Conservation (phyloP, 2,888 invertebrate genomes). For the Phaedon cochleariae region DNA sequence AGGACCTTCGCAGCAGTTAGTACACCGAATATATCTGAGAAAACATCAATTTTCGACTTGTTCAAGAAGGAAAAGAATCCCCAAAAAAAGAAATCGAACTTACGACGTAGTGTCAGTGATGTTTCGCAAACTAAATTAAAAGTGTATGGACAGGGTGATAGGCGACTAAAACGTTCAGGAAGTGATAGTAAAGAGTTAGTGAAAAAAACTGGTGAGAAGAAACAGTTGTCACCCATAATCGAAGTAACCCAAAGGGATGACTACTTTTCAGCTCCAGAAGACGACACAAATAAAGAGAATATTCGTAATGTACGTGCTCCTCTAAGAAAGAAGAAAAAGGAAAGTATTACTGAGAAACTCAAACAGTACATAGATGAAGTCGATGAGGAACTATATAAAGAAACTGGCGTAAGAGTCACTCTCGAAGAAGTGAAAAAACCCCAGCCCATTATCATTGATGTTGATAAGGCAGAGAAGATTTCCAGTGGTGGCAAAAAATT, state of each 20-base stretch:
- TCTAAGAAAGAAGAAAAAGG: slow-evolving; percentile 42
- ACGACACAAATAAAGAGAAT: slow-evolving; percentile 29
- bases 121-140: slow-evolving; percentile 69
- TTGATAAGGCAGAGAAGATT: slow-evolving; percentile 59
- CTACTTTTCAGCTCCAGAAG: slow-evolving; percentile 60
- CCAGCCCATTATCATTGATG: slow-evolving; percentile 59
- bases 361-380: slow-evolving; percentile 58
- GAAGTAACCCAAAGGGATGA: slow-evolving; percentile 78
- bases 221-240: slow-evolving; percentile 81
- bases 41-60: slow-evolving; percentile 73
- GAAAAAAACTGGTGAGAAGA: slow-evolving; percentile 66
- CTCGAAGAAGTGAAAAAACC: slow-evolving; percentile 41
- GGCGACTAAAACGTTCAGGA: slow-evolving; percentile 64
- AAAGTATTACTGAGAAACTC: slow-evolving; percentile 56
- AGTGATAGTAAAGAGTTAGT: slow-evolving; percentile 43
- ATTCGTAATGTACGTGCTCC: slow-evolving; percentile 39
- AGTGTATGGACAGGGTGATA: slow-evolving; percentile 34
- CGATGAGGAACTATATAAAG: slow-evolving; percentile 55
- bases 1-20: slow-evolving; percentile 63
- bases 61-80: slow-evolving; percentile 70
- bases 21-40: slow-evolving; percentile 59
- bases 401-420: slow-evolving; percentile 51
- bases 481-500: slow-evolving; percentile 49
- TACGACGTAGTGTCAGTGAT: slow-evolving; percentile 64
- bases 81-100: slow-evolving; percentile 65